Evolutionary conservation across 2,888 invertebrate species (phyloP), one percentile per base, ranked within the genome.

Genomic region (Philonicus albiceps): DNA sequence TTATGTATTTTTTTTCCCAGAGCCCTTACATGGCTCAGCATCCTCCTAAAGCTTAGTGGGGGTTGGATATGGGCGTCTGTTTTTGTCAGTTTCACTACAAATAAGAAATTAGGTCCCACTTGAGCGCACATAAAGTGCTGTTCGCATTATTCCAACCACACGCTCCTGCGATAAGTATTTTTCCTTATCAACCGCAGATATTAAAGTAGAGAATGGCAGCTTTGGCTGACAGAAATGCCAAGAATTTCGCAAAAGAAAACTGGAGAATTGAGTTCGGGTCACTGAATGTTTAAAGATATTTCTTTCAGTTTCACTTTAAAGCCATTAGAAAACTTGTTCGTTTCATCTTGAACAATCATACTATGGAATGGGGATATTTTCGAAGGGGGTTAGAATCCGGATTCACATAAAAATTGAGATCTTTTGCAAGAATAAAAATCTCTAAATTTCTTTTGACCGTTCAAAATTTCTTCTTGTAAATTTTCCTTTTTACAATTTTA

Each of bases 51-150:
- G 19, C 11, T 40, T 27, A 55, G n/a, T 43, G 49, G 72, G 30
- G 72, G n/a, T n/a, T n/a, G n/a, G 34, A 73, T 73, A 84, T 43
- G 55, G 43, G 73, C 75, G 43, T 85, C 87, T 87, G 87, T 78
- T 86, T 86, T 78, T 87, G 87, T 87, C 87, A 87, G 87, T 84
- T 87, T 81, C 73, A 86, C 86, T 76, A 86, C 87, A 85, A 86
- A 86, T 86, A 87, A 87, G 87, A 87, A 87, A 87, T 87, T 87
- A 87, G 86, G 85, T 85, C 84, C 75, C 87, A 87, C 87, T 87
- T 84, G 86, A 87, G 86, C 80, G 86, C 86, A 85, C 86, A 80
- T 86, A 85, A 85, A 85, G 85, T 85, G 85, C 85, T 85, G 74
- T 85, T 74, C 31, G 85, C 73, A 85, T 75, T 85, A 85, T 75